These are phyloP conservation scores for Zaprionus lachaisei DNA, from an alignment of 1,140 invertebrate genomes.

Conservation along the genomic window DNA sequence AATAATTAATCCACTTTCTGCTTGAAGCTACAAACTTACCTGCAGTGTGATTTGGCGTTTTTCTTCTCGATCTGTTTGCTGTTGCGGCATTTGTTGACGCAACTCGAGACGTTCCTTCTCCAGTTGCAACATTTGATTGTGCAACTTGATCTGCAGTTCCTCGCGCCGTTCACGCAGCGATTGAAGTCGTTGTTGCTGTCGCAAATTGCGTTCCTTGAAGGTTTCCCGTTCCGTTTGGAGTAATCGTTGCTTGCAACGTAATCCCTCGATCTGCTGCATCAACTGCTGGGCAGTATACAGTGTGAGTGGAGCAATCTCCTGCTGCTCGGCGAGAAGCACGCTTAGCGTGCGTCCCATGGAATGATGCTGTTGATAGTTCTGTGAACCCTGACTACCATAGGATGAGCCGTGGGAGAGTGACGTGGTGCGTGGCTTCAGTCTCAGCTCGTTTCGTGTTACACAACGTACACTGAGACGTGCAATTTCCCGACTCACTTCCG, in stretches of 20 bases:
- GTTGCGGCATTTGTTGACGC: conserved; percentile 32
- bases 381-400: conserved; percentile 38
- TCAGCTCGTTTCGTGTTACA: conserved; percentile 71
- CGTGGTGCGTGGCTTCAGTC: conserved; percentile 62
- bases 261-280: conserved; percentile 86
- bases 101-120: conserved; percentile 59
- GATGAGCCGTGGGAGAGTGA: conserved; percentile 49
- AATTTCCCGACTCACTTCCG: conserved; percentile 80
- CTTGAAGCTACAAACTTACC: conserved; percentile 18
- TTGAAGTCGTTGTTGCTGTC: conserved; percentile 37
- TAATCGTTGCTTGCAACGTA: conserved; percentile 86
- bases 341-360: conserved; percentile 81
- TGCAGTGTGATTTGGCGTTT: conserved; percentile 55
- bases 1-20: background rate
- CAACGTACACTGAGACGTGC: conserved; percentile 71
- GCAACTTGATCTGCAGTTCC: conserved; percentile 40
- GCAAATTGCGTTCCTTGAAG: conserved; percentile 85
- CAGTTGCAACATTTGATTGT: conserved; percentile 36
- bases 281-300: conserved; percentile 85
- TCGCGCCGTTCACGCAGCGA: conserved; percentile 50
- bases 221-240: conserved; percentile 86
- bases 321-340: conserved; percentile 69
- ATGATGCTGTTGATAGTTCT: conserved; percentile 71
- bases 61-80: conserved; percentile 44
- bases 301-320: conserved; percentile 68